Base-by-base conservation (phyloP, 30 jellyfish, hydroid and myxozoan species). In the Catostylus mosaicus region DNA sequence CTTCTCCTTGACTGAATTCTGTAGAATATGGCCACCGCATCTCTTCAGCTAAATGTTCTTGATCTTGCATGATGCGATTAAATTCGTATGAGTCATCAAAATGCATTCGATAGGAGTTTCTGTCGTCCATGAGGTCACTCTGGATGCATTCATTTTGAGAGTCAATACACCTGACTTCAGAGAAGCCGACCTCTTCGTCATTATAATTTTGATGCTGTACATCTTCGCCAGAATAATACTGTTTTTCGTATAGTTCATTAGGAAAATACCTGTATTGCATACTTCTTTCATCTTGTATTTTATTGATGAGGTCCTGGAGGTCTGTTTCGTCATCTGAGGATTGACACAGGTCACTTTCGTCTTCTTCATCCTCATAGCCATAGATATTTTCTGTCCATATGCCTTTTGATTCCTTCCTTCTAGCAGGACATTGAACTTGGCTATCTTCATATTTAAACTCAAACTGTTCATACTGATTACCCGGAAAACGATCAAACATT, bases 351-450 rank as follows among this genome's bases (percentile, higher is more conserved):
- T 77, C 88, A 36, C 61, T 70, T 12, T 62, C 88, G n/a, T 56
- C 88, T 22, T 51, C 75, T 27, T 62, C 78, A 59, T 62, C 79
- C 19, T 77, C 88, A 35, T 46, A 27, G 1, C 30, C 22, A 24
- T 43, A 18, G 18, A 43, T 70, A 20, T 62, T 43, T 57, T 77
- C 88, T 27, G 88, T 77, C 88, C 88, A 77, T 37, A 77, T 77
- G 9, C 88, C 88, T 62, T 52, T 60, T 7, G 47, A 19, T 30
- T 38, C 71, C 56, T 48, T 29, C 31, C 57, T 52, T 30, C 46
- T 23, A 3, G 3, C 84, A 22, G 27, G 18, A 9, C 40, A 59
- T 59, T n/a, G 0, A 7, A 27, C 24, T 1, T 27, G 36, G 71
- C 24, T 59, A 1, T 3, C 26, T 27, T 22, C 36, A 0, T 23